Evolutionary conservation across 2,113 vertebrate species (phyloP).

Genomic region (Aythya baeri): DNA sequence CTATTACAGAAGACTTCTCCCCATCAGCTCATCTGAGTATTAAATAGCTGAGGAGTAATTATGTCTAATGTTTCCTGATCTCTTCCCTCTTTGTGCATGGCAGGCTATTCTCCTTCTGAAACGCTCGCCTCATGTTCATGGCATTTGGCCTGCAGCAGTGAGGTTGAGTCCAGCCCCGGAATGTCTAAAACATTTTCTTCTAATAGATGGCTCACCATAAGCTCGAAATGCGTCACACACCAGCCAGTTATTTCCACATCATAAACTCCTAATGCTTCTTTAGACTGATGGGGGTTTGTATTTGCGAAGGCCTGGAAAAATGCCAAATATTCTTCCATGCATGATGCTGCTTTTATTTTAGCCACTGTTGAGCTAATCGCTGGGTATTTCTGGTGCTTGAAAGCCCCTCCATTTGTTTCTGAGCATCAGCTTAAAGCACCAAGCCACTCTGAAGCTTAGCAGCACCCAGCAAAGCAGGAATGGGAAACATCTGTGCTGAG

Average conservation of each 20-base stretch:
- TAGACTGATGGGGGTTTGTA: slow-evolving; percentile 69
- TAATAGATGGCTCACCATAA: slow-evolving; percentile 65
- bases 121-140: not conserved
- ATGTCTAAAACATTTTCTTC: slow-evolving; percentile 60
- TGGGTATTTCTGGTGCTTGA: slow-evolving; percentile 26
- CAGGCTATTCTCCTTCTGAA: slow-evolving; percentile 52
- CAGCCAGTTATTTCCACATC: slow-evolving; percentile 80
- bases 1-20: slow-evolving; percentile 24
- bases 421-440: not conserved
- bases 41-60: slow-evolving; percentile 54
- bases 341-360: slow-evolving; percentile 10
- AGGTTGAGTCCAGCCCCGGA: slow-evolving; percentile 53
- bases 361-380: not conserved
- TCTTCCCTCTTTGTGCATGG: slow-evolving; percentile 59
- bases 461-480: not conserved
- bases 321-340: slow-evolving; percentile 55
- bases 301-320: slow-evolving; percentile 65
- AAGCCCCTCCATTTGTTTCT: slow-evolving; percentile 35
- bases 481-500: not conserved
- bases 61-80: slow-evolving; percentile 36
- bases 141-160: slow-evolving; percentile 62
- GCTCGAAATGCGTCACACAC: slow-evolving; percentile 66
- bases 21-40: slow-evolving; percentile 30
- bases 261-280: slow-evolving; percentile 80
- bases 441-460: not conserved